phyloP scores from a whole-genome alignment of 2,113 vertebrate species.

The Eidolon helvum region DNA sequence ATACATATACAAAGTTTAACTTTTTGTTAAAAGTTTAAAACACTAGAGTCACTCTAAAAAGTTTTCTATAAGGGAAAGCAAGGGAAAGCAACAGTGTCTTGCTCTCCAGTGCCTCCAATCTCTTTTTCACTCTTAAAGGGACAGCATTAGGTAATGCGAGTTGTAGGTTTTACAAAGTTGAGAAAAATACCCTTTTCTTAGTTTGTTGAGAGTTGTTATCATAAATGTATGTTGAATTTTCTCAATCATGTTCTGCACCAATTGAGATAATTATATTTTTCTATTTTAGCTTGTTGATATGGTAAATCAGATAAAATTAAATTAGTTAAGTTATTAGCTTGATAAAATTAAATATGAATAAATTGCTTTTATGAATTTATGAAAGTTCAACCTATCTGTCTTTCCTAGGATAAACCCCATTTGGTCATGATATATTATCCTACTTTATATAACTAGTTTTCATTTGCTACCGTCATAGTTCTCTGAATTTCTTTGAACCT shows the following conservation, averaged over 20 bases:
- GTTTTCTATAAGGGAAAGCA: background rate
- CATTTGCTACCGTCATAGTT: background rate
- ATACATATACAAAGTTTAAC: background rate
- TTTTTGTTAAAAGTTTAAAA: background rate
- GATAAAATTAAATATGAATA: background rate
- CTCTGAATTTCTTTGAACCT: background rate
- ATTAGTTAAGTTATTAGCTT: background rate
- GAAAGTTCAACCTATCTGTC: background rate
- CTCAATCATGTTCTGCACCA: background rate
- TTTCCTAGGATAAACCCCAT: background rate
- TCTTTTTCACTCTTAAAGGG: background rate
- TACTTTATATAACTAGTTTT: background rate
- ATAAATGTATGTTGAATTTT: background rate
- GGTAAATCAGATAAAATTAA: background rate
- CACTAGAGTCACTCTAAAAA: background rate
- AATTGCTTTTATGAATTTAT: background rate
- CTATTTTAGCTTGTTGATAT: background rate
- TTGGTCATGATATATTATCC: background rate
- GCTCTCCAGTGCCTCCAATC: rapidly evolving
- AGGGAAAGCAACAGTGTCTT: background rate
- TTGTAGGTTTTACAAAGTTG: background rate
- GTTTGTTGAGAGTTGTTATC: background rate
- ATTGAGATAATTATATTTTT: background rate
- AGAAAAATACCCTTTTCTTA: background rate
- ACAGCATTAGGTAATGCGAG: background rate